These are phyloP conservation scores for Bombyx mori DNA, from an alignment of 1,140 invertebrate genomes.

Conservation along the genomic window DNA sequence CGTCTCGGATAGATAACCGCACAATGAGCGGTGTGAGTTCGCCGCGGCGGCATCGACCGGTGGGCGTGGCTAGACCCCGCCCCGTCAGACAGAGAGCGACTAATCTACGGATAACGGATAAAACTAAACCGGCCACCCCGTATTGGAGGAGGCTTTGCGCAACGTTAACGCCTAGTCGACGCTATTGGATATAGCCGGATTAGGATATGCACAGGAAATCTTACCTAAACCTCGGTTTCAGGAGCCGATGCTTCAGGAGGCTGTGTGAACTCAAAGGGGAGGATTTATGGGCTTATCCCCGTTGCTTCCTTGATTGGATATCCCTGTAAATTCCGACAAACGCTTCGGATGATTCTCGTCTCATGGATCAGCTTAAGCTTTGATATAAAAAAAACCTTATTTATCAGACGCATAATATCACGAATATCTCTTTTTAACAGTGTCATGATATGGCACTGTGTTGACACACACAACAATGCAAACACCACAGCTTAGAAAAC, in stretches of 20 bases:
- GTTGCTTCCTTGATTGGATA: neutral
- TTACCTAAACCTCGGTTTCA: slow-evolving; percentile 11
- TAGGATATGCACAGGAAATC: slow-evolving; percentile 35
- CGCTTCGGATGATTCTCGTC: too few relatives aligned
- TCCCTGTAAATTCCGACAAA: too few relatives aligned
- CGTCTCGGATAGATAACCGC: slow-evolving; percentile 61
- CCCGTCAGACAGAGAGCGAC: slow-evolving; percentile 49
- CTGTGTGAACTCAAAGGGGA: neutral
- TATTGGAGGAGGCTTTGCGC: slow-evolving; percentile 52
- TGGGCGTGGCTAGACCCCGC: slow-evolving; percentile 57
- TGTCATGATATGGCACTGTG: too few relatives aligned
- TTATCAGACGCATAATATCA: too few relatives aligned
- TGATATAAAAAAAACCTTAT: too few relatives aligned
- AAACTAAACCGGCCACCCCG: slow-evolving; percentile 46
- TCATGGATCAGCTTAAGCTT: too few relatives aligned
- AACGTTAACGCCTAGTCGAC: slow-evolving; percentile 44
- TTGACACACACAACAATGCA: too few relatives aligned
- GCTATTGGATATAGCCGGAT: slow-evolving; percentile 63
- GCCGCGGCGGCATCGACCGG: slow-evolving; percentile 56
- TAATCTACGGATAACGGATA: slow-evolving; percentile 67
- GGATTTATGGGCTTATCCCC: neutral
- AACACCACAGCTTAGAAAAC: too few relatives aligned
- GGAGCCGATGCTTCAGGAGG: neutral
- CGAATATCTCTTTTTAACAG: too few relatives aligned
- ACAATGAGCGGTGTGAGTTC: slow-evolving; percentile 36